phyloP scores from a whole-genome alignment of 2,113 vertebrate species.

The Rhynchomys soricoides region DNA sequence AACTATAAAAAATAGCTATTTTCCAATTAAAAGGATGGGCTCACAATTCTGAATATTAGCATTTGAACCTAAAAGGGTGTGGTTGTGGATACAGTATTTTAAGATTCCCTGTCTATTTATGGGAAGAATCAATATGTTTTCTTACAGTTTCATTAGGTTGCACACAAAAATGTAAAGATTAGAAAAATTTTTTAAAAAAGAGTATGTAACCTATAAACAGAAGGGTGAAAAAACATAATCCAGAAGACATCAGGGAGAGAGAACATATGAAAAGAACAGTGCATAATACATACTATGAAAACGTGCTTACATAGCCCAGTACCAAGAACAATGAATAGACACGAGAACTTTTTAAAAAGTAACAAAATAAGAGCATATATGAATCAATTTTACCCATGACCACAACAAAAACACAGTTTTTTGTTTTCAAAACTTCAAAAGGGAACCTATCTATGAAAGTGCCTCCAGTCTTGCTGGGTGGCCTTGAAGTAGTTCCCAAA shows the following conservation, averaged over 20 bases:
- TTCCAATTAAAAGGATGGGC: not conserved
- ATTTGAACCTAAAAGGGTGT: not conserved
- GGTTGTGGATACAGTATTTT: not conserved
- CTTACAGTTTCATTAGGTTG: not conserved
- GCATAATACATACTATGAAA: not conserved
- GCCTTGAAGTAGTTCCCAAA: not conserved
- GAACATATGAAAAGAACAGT: not conserved
- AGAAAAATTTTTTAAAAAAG: not conserved
- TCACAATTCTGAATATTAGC: not conserved
- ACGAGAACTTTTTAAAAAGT: not conserved
- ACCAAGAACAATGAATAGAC: not conserved
- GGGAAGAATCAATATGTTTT: not conserved
- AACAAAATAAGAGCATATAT: not conserved
- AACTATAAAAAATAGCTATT: not conserved
- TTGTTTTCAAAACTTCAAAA: not conserved
- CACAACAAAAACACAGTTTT: not conserved
- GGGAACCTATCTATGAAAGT: not conserved
- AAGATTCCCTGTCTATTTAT: not conserved
- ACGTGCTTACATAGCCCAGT: not conserved
- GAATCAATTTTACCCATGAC: not conserved
- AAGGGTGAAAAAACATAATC: not conserved
- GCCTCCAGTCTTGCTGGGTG: not conserved
- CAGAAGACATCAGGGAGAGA: not conserved
- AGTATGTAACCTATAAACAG: not conserved
- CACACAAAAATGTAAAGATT: not conserved